Evolutionary conservation across 2,888 invertebrate genomes (phyloP).

Genomic region (Tanypteryx hageni): DNA sequence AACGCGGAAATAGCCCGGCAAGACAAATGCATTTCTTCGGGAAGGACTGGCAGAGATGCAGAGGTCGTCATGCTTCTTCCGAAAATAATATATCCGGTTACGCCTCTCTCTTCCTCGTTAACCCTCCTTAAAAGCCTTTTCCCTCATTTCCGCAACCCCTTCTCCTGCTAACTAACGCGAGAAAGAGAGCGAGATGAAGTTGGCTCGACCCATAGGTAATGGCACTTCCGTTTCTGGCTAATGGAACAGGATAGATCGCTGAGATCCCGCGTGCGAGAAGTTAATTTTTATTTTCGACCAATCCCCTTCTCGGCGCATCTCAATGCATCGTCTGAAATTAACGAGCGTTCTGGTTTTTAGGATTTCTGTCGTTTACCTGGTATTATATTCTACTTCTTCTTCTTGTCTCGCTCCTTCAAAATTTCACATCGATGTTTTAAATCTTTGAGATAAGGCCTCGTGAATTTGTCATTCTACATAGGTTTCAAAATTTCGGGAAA

Average conservation of each 20-base stretch:
- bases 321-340: not conserved
- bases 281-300: too few species aligned
- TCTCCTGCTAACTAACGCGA: not conserved
- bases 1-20: not conserved
- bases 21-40: conserved; percentile 10
- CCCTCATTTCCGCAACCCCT: not conserved
- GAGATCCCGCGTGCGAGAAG: not conserved
- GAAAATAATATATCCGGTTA: conserved; percentile 4
- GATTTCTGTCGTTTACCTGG: too few species aligned
- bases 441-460: too few species aligned
- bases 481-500: too few species aligned
- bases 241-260: not conserved
- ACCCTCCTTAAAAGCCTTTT: not conserved
- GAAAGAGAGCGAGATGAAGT: not conserved
- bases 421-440: too few species aligned
- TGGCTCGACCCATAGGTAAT: not conserved
- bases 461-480: too few species aligned
- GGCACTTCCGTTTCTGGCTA: not conserved
- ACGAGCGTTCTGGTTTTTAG: not conserved
- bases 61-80: not conserved
- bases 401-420: too few species aligned
- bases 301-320: not conserved
- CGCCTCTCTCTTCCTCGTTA: not conserved
- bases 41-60: not conserved
- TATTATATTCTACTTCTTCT: too few species aligned